A percentile compares a stretch with the other conserved stretches of the same genome.
Evolutionary conservation across 1,140 invertebrate species (phyloP).

Genomic region (Sitodiplosis mosellana): DNA sequence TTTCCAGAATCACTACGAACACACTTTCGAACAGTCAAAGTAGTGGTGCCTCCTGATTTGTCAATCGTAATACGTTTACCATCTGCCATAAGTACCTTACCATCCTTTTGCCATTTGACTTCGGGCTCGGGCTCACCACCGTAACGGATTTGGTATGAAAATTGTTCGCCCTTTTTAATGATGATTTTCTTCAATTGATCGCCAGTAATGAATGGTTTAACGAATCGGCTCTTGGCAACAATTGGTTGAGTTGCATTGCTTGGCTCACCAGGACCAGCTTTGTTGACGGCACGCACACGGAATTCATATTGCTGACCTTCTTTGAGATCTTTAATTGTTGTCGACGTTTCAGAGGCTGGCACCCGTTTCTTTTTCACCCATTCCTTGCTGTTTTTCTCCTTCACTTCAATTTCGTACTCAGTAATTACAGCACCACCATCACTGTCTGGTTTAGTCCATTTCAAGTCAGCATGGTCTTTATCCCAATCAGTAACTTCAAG

Average conservation of each 20-base stretch:
- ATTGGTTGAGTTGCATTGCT: constrained; percentile 89
- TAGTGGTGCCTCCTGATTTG: constrained; percentile 77
- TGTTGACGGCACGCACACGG: constrained; percentile 38
- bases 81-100: constrained; percentile 53
- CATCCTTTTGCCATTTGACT: constrained; percentile 59
- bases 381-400: constrained; percentile 82
- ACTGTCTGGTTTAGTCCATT: constrained; percentile 73
- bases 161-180: constrained; percentile 84
- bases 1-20: constrained; percentile 79
- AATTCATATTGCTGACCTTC: constrained; percentile 72
- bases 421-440: constrained; percentile 91
- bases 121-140: constrained; percentile 88
- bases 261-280: constrained; percentile 80
- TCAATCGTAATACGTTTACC: constrained; percentile 61
- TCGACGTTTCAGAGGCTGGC: constrained; percentile 50
- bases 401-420: constrained; percentile 82
- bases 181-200: constrained; percentile 69
- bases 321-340: constrained; percentile 74
- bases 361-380: constrained; percentile 69
- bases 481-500: constrained; percentile 92
- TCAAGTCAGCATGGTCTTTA: constrained; percentile 83
- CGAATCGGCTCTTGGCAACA: constrained; percentile 86
- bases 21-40: constrained; percentile 72
- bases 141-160: constrained; percentile 85
- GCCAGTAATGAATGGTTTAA: constrained; percentile 82